Base-by-base conservation (phyloP, 2,888 invertebrate genomes). In the Boloria selene region DNA sequence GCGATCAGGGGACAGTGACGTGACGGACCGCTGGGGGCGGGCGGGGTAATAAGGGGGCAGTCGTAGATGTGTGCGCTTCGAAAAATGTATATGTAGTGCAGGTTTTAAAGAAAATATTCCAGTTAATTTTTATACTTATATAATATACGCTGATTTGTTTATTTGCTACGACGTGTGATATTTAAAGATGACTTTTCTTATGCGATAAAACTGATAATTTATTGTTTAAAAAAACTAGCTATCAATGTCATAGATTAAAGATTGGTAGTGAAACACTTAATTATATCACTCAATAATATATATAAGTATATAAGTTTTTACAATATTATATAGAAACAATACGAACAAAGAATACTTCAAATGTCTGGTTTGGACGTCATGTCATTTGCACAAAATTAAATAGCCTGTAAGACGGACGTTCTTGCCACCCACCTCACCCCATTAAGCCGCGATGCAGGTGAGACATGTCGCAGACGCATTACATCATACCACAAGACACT, bases 311-410 rank as follows among this genome's bases (percentile, higher is more conserved):
- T n/a, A 42, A 51, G 56, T 42, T 38, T 42, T 22, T 26, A 45
- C 14, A 38, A 47, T 38, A 52, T 58, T 44, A 54, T 38, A 52
- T 45, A 42, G 55, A 64, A 63, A 64, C 60, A 60, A 47, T 56
- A 52, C 26, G 22, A 72, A 68, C 68, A 70, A 68, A 72, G 71
- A 70, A 72, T 63, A 68, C 74, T 75, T 77, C 31, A 64, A 74
- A 51, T 63, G 67, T 68, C 79, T 70, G 68, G 69, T 67, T 75
- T 71, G 74, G 65, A 75, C 72, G 73, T 77, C 82, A 79, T 80
- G 86, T 89, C 90, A 87, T 90, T 88, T 87, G 87, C 89, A 88
- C 88, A 84, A 90, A 89, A 89, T 88, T 87, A 88, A 89, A 88
- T 83, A 85, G 82, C 83, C 78, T 81, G 83, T 83, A 88, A 88